A percentile compares a stretch with the other conserved stretches of the same genome.
Evolutionary conservation across 1,140 invertebrate species (phyloP).

Genomic region (Diabrotica undecimpunctata): DNA sequence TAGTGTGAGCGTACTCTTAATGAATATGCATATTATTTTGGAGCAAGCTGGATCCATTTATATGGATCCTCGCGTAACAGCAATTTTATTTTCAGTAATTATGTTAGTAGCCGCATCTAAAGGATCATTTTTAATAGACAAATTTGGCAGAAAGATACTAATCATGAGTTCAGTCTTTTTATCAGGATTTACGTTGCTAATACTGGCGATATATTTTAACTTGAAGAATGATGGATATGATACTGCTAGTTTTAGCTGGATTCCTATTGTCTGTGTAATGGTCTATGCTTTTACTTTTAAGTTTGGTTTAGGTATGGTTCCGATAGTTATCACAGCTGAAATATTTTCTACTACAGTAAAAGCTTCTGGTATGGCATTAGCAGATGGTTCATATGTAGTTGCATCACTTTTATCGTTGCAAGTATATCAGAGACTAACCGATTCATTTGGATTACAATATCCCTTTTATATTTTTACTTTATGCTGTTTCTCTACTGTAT

Average conservation of each 20-base stretch:
- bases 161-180: conserved; percentile 31
- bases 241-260: conserved; percentile 26
- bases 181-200: conserved; percentile 30
- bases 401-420: conserved; percentile 55
- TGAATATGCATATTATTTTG: conserved; percentile 35
- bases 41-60: conserved; percentile 32
- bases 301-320: conserved; percentile 41
- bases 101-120: conserved; percentile 33
- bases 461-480: conserved; percentile 67
- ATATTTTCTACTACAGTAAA: conserved; percentile 55
- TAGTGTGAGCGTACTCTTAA: conserved; percentile 45
- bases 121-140: conserved; percentile 34
- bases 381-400: conserved; percentile 43
- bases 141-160: conserved; percentile 36
- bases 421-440: conserved; percentile 44
- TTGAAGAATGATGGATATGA: conserved; percentile 28
- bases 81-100: conserved; percentile 37
- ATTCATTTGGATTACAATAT: conserved; percentile 51
- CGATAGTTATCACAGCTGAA: conserved; percentile 52
- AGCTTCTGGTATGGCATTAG: conserved; percentile 44
- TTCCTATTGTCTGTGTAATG: conserved; percentile 34
- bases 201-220: conserved; percentile 38
- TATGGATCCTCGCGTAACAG: conserved; percentile 26
- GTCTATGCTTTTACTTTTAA: conserved; percentile 35
- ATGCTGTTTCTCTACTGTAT: conserved; percentile 55